Evolutionary conservation across 2,113 vertebrate genomes (phyloP).

Genomic region (Seriola dumerili): DNA sequence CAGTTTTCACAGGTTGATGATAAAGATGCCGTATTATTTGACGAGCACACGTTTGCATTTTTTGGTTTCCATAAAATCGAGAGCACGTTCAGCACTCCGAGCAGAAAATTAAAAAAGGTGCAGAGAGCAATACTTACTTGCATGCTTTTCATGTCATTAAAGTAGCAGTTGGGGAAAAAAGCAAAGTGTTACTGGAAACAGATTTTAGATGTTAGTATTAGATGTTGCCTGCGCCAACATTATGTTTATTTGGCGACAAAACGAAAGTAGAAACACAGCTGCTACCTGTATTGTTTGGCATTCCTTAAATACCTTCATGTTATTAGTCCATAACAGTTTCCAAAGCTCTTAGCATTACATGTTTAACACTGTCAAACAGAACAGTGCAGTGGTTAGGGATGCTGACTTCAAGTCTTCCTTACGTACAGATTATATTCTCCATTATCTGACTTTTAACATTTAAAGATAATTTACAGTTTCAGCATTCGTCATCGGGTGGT

Average conservation of each 20-base stretch:
- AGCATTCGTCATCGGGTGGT: not conserved
- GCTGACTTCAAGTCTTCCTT: not conserved
- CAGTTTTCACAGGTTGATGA: not conserved
- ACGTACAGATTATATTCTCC: not conserved
- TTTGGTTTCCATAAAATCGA: not conserved
- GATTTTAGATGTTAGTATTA: not conserved
- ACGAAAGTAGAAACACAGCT: slow-evolving; percentile 16
- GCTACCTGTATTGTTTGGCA: slow-evolving; percentile 35
- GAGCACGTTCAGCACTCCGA: not conserved
- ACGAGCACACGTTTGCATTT: not conserved
- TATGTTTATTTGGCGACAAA: not conserved
- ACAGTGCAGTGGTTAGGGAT: not conserved
- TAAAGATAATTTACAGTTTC: not conserved
- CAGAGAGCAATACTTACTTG: not conserved
- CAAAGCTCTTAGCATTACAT: not conserved
- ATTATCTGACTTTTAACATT: rapidly evolving
- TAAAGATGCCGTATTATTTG: not conserved
- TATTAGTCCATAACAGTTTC: slow-evolving; percentile 1
- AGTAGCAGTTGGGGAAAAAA: not conserved
- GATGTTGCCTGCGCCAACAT: not conserved
- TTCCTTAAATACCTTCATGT: slow-evolving; percentile 33
- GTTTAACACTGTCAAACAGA: not conserved
- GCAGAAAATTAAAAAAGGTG: not conserved
- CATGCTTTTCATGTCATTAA: not conserved
- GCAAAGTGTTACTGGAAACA: not conserved